Percentiles rank a stretch among this genome's conserved stretches.
Evolutionary conservation across 2,797 vertebrate genomes (phyloP).

Genomic region (Eulemur rubriventer): DNA sequence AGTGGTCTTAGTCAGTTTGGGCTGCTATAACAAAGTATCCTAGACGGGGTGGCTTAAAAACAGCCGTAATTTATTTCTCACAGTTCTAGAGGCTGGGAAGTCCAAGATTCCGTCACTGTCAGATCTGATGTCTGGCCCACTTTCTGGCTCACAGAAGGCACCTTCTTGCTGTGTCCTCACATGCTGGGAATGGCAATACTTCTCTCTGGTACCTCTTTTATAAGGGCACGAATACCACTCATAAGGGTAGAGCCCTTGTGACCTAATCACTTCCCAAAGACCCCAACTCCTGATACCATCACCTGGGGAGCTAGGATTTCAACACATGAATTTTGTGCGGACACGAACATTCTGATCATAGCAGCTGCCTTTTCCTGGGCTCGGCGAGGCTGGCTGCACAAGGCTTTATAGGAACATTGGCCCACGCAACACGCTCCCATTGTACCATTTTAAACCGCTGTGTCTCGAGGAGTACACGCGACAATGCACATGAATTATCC

Average conservation of each 20-base stretch:
- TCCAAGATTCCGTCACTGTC: not conserved
- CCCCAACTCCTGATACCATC: not conserved
- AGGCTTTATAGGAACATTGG: not conserved
- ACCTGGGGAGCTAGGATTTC: not conserved
- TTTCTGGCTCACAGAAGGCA: not conserved
- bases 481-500: not conserved
- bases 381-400: fast-evolving
- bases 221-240: not conserved
- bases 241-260: not conserved
- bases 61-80: not conserved
- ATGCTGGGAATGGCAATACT: not conserved
- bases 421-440: fast-evolving
- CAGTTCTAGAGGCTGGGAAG: not conserved
- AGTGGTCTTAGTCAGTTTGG: not conserved
- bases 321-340: too few relatives aligned
- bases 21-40: not conserved
- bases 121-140: too few relatives aligned
- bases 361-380: not conserved
- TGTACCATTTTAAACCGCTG: not conserved
- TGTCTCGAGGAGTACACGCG: not conserved
- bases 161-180: not conserved
- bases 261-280: not conserved
- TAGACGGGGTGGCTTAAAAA: not conserved
- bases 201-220: not conserved
- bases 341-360: not conserved